Percentiles rank a stretch among this genome's conserved stretches.
phyloP scores from a whole-genome alignment of 2,113 vertebrate species.

The Caloenas nicobarica region DNA sequence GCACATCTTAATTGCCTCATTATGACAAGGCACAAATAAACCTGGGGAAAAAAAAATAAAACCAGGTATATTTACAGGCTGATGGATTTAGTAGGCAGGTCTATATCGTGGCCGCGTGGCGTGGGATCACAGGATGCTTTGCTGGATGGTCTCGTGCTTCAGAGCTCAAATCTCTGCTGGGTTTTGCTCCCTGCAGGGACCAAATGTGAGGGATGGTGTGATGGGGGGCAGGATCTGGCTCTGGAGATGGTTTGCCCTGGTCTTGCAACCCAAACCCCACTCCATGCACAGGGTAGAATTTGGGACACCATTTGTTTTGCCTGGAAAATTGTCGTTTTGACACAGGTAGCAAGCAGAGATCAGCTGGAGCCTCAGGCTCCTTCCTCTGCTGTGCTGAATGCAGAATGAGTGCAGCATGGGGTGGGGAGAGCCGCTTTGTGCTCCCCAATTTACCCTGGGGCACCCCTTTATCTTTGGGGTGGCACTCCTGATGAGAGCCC shows the following conservation, averaged over 20 bases:
- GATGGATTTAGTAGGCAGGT: neutral
- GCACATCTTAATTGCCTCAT: slow-evolving; percentile 53
- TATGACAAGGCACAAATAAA: neutral
- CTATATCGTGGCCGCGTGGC: neutral
- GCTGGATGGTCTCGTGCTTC: neutral
- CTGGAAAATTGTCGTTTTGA: slow-evolving; percentile 41
- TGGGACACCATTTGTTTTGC: neutral
- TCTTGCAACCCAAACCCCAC: neutral
- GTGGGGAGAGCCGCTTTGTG: neutral
- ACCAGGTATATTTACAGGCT: neutral
- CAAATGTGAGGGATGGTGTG: accelerated
- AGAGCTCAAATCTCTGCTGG: too few species aligned
- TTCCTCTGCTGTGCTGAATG: neutral
- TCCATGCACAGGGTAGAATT: neutral
- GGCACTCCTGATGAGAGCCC: neutral
- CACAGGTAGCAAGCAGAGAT: neutral
- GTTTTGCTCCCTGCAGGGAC: neutral
- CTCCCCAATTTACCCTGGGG: neutral
- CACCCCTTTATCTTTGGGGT: neutral
- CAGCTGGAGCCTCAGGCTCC: neutral
- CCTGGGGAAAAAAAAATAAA: neutral
- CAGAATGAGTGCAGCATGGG: neutral
- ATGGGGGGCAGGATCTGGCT: neutral
- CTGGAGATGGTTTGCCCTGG: neutral
- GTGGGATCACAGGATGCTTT: neutral